Conservation (phyloP, 2,113 vertebrate species). For the Eonycteris spelaea region DNA sequence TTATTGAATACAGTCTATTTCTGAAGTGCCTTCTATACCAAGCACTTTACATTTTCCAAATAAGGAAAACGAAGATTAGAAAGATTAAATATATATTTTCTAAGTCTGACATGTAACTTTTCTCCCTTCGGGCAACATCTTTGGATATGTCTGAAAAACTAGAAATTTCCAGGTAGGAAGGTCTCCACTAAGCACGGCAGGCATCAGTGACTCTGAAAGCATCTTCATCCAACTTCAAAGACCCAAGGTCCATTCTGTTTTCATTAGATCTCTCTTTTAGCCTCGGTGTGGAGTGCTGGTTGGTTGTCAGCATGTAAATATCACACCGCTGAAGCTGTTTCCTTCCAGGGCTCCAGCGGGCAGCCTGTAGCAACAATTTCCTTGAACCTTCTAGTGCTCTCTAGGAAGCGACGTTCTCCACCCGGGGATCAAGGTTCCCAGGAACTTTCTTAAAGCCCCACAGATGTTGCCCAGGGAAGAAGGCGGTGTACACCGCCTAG, state of each 20-base stretch:
- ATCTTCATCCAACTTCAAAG: background rate
- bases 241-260: accelerated
- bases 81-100: background rate
- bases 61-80: background rate
- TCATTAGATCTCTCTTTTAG: background rate
- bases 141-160: background rate
- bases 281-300: accelerated
- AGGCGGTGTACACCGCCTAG: conserved; percentile 45
- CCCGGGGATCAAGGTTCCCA: background rate
- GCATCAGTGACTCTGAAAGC: background rate
- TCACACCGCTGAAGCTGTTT: background rate
- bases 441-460: conserved; percentile 18
- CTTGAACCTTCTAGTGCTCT: background rate
- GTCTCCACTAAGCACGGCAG: background rate
- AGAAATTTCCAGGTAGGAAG: background rate
- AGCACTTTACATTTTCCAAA: background rate
- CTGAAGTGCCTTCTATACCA: background rate
- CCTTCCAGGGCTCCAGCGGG: background rate
- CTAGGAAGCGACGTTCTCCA: background rate
- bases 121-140: background rate
- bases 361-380: background rate
- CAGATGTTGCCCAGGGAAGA: conserved; percentile 46
- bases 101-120: background rate
- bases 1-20: background rate
- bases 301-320: accelerated